Conservation (phyloP, 1,140 invertebrate species). For the Caerostris extrusa region DNA sequence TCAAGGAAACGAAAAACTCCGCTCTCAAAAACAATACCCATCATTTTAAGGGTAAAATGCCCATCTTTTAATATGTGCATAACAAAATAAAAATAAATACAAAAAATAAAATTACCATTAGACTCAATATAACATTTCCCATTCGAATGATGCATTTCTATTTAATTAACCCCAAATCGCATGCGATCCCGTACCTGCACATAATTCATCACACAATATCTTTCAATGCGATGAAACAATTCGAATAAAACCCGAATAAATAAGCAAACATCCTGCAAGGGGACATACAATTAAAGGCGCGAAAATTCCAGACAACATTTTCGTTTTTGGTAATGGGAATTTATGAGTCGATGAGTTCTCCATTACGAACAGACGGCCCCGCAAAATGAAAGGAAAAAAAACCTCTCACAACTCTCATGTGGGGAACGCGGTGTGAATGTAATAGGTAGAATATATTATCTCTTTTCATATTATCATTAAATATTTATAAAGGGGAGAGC, state of each 20-base stretch:
- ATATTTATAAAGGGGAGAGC: constrained; percentile 43
- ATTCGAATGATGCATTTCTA: no score
- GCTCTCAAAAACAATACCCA: no score
- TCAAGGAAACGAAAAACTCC: no score
- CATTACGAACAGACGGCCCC: not conserved
- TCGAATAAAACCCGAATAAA: not conserved
- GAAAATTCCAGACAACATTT: not conserved
- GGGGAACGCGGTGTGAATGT: not conserved
- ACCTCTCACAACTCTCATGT: not conserved
- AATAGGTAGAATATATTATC: not conserved
- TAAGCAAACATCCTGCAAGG: not conserved
- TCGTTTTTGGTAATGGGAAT: not conserved
- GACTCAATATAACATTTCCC: no score
- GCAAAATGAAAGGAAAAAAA: not conserved
- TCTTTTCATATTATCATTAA: constrained; percentile 37
- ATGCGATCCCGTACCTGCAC: no score
- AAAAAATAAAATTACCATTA: no score
- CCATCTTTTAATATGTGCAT: no score
- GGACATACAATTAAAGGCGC: not conserved
- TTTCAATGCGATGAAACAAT: no score
- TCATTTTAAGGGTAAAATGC: no score
- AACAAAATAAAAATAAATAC: no score
- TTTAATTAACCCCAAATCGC: no score
- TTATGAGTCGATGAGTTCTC: not conserved
- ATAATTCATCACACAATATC: no score